Conservation (phyloP, 2,888 invertebrate genomes). For the Hanleya hanleyi region DNA sequence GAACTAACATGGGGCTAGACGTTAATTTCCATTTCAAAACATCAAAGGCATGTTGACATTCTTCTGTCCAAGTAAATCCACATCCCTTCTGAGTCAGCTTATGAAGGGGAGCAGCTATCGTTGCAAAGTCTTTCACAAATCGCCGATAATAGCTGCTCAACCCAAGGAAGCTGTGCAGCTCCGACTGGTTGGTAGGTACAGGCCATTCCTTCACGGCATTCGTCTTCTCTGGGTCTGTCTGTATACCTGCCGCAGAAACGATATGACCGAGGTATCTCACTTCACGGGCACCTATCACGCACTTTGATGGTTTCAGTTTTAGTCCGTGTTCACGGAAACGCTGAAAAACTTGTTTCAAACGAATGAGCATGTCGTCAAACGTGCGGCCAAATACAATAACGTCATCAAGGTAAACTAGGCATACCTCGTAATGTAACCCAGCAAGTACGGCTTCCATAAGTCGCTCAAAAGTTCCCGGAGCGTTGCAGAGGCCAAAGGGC, state of each 20-base stretch:
- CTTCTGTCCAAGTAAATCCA: conserved; percentile 27
- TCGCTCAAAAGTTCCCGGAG: too few species aligned
- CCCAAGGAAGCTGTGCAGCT: conserved; percentile 19
- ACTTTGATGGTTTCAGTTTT: conserved; percentile 46
- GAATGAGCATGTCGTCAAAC: too few species aligned
- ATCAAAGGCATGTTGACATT: conserved; percentile 33
- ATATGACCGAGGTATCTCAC: conserved; percentile 23
- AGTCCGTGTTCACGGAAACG: too few species aligned
- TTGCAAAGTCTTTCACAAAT: conserved; percentile 17
- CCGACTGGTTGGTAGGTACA: conserved; percentile 1
- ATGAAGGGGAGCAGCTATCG: conserved; percentile 6
- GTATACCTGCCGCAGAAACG: conserved; percentile 11
- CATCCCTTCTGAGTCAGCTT: conserved; percentile 17
- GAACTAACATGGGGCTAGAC: conserved; percentile 31
- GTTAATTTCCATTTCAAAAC: conserved; percentile 9
- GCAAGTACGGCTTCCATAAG: too few species aligned
- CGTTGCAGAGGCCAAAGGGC: too few species aligned
- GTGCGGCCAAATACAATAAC: too few species aligned
- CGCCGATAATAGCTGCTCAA: conserved; percentile 27
- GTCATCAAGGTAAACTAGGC: too few species aligned
- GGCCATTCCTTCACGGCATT: neutral
- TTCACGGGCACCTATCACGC: conserved; percentile 30
- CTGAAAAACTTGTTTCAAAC: too few species aligned
- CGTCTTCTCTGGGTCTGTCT: conserved; percentile 14
- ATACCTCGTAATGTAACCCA: too few species aligned